phyloP scores from a whole-genome alignment of 1,140 invertebrate genomes.

The Leptinotarsa texana region DNA sequence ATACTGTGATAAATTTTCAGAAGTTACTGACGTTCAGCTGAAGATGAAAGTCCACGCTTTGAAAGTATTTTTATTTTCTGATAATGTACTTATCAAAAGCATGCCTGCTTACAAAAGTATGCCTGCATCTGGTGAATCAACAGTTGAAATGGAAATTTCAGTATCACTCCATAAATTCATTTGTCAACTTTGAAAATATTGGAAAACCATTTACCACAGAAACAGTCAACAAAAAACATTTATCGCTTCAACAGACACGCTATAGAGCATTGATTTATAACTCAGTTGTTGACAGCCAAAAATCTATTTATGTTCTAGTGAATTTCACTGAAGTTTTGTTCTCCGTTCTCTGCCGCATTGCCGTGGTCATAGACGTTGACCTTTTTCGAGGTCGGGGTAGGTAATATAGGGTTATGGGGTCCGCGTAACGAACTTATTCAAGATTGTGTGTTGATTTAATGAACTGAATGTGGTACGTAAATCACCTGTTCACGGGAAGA shows the following conservation, averaged over 20 bases:
- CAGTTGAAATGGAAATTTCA: too few species aligned
- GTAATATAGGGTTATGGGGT: background rate
- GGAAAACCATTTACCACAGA: too few species aligned
- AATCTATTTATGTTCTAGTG: slow-evolving; percentile 17
- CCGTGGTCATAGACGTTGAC: slow-evolving; percentile 29
- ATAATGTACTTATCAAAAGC: too few species aligned
- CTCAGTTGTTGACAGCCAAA: background rate
- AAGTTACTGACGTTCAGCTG: too few species aligned
- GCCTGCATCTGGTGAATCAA: too few species aligned
- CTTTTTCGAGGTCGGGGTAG: slow-evolving; percentile 13
- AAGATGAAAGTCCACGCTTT: too few species aligned
- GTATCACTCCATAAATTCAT: too few species aligned
- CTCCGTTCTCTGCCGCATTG: slow-evolving; percentile 27
- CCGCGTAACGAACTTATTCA: background rate
- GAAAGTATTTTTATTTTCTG: too few species aligned
- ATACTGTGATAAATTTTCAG: too few species aligned
- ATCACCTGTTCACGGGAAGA: background rate
- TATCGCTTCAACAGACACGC: background rate
- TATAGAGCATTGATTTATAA: background rate
- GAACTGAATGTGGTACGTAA: background rate
- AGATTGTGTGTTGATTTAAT: background rate
- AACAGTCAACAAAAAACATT: too few species aligned
- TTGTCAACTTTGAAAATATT: too few species aligned
- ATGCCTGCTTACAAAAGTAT: too few species aligned
- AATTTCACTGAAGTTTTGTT: slow-evolving; percentile 11